Conservation (phyloP, 2,797 vertebrate genomes). For the Sebastes cheni region DNA sequence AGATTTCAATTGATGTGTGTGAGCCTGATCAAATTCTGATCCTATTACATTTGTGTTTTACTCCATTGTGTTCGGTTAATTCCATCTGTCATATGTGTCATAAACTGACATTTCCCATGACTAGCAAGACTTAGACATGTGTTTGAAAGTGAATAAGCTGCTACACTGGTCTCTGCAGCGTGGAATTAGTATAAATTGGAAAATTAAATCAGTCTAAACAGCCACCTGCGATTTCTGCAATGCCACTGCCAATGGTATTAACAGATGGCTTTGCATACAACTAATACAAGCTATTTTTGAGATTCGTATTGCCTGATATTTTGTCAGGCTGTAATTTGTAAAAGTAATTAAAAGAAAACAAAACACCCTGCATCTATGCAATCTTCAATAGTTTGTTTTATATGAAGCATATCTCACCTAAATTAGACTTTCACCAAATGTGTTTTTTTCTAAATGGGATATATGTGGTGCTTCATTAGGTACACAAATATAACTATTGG, state of each 20-base stretch:
- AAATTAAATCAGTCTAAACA: conserved; percentile 22
- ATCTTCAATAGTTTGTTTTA: not conserved
- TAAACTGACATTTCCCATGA: not conserved
- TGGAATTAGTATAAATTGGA: conserved; percentile 24
- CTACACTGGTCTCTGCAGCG: not conserved
- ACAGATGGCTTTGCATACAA: not conserved
- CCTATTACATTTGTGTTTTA: not conserved
- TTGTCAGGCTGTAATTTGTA: not conserved
- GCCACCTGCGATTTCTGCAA: conserved; percentile 9
- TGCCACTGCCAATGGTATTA: not conserved
- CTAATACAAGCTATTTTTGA: not conserved
- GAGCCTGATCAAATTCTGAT: not conserved
- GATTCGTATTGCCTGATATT: not conserved
- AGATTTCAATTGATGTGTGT: not conserved
- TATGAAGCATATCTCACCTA: not conserved
- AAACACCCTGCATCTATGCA: not conserved
- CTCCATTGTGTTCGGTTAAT: not conserved
- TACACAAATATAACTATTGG: not conserved
- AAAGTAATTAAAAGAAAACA: not conserved
- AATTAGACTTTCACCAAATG: not conserved
- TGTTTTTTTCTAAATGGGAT: not conserved
- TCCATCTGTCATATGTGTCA: not conserved
- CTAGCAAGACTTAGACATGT: not conserved
- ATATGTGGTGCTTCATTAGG: not conserved
- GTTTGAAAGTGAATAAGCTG: conserved; percentile 20